Percentiles rank a stretch among this genome's conserved stretches.
These are phyloP conservation scores for Columba guinea DNA, from an alignment of 2,797 vertebrate genomes.

Conservation along the genomic window DNA sequence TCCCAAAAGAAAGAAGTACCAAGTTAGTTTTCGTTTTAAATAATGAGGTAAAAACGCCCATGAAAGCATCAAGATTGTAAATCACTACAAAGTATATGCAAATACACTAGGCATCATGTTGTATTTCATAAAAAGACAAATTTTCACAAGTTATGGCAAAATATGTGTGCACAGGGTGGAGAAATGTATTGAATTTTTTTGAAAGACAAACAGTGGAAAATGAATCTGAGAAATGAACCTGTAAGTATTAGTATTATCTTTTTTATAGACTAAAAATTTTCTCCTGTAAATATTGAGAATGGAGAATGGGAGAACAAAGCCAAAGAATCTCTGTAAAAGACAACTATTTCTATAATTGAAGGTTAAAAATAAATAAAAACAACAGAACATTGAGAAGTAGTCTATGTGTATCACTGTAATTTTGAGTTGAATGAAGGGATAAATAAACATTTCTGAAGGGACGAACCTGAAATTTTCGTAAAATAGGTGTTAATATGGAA, in stretches of 20 bases:
- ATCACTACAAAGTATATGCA: background rate
- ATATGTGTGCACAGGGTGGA: background rate
- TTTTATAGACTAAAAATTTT: background rate
- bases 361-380: background rate
- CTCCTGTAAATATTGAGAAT: background rate
- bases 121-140: background rate
- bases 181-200: background rate
- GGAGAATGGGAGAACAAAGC: background rate
- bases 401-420: background rate
- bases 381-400: background rate
- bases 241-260: background rate
- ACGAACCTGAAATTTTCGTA: background rate
- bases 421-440: background rate
- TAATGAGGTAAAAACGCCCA: background rate
- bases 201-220: background rate
- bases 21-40: background rate
- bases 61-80: background rate
- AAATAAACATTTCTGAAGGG: background rate
- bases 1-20: fast-evolving
- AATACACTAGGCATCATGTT: background rate
- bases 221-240: background rate
- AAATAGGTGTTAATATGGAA: background rate
- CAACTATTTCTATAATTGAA: background rate
- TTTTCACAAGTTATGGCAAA: background rate
- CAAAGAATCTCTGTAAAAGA: background rate